These are phyloP conservation scores for Lissonota sp. DNA, from an alignment of 2,888 invertebrate species.

Conservation along the genomic window DNA sequence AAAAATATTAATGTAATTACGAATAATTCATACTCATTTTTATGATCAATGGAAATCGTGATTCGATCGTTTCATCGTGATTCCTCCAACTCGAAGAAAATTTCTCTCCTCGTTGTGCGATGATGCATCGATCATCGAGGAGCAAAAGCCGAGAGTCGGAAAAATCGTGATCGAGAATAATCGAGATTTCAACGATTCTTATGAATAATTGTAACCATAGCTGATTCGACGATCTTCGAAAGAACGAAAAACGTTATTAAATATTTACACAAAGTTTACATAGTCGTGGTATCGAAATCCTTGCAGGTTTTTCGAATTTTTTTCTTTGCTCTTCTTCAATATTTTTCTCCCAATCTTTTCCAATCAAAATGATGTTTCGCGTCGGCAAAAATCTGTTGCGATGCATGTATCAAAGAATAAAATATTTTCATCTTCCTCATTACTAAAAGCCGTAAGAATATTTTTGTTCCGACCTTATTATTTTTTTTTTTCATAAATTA, in stretches of 20 bases:
- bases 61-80: background rate
- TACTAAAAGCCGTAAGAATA: background rate
- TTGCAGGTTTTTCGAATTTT: slow-evolving; percentile 23
- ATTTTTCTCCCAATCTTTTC: background rate
- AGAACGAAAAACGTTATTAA: slow-evolving; percentile 49
- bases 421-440: background rate
- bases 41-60: background rate
- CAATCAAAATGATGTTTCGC: background rate
- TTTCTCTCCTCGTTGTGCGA: background rate
- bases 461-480: background rate
- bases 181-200: slow-evolving; percentile 10
- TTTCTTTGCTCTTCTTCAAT: background rate
- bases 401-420: slow-evolving; percentile 1
- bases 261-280: slow-evolving; percentile 66
- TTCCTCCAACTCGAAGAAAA: background rate
- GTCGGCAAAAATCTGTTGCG: background rate
- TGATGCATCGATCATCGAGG: background rate
- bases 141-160: background rate
- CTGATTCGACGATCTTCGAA: slow-evolving; percentile 39
- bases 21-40: background rate
- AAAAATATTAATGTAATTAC: background rate
- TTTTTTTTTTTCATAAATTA: slow-evolving; percentile 4
- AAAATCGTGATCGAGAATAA: background rate
- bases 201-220: slow-evolving; percentile 40
- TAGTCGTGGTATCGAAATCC: slow-evolving; percentile 52